Percentiles rank a stretch among this genome's conserved stretches.
These are phyloP conservation scores for Agapostemon virescens DNA, from an alignment of 2,888 invertebrate genomes.

Conservation along the genomic window DNA sequence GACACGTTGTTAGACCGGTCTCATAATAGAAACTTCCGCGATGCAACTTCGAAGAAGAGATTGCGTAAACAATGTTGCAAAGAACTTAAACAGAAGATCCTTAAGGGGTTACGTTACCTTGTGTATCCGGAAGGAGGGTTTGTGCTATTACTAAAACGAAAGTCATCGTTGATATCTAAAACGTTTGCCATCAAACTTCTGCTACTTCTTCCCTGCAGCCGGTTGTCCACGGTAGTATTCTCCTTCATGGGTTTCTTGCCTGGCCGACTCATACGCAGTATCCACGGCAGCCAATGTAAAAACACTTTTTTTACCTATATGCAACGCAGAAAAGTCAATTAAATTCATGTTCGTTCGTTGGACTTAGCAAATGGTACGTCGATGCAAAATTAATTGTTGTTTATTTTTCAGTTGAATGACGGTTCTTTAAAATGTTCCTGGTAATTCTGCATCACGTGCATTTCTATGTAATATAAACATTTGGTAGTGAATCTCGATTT, in stretches of 20 bases:
- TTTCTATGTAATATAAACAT: too few species aligned
- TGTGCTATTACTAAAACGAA: slow-evolving; percentile 87
- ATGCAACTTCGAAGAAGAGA: background rate
- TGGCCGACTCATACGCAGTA: slow-evolving; percentile 96
- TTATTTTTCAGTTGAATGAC: background rate
- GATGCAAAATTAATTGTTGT: background rate
- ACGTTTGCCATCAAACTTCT: slow-evolving; percentile 97
- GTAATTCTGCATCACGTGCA: too few species aligned
- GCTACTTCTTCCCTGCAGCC: slow-evolving; percentile 95
- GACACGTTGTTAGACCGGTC: background rate
- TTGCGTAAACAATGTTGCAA: background rate
- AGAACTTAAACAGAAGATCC: background rate
- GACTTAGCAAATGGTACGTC: background rate
- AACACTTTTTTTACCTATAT: slow-evolving; percentile 96
- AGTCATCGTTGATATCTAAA: slow-evolving; percentile 97
- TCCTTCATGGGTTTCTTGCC: slow-evolving; percentile 96
- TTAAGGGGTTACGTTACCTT: slow-evolving; percentile 66
- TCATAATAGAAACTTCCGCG: slow-evolving; percentile 1
- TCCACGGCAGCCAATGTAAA: slow-evolving; percentile 98
- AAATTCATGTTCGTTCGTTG: background rate
- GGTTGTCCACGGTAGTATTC: slow-evolving; percentile 93
- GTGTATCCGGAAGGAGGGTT: slow-evolving; percentile 73
- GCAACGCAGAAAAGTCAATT: slow-evolving; percentile 2
- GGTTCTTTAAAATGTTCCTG: background rate
- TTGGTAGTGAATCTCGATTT: background rate